A percentile compares a stretch with the other conserved stretches of the same genome.
phyloP scores from a whole-genome alignment of 2,113 vertebrate species.

The Alces alces region DNA sequence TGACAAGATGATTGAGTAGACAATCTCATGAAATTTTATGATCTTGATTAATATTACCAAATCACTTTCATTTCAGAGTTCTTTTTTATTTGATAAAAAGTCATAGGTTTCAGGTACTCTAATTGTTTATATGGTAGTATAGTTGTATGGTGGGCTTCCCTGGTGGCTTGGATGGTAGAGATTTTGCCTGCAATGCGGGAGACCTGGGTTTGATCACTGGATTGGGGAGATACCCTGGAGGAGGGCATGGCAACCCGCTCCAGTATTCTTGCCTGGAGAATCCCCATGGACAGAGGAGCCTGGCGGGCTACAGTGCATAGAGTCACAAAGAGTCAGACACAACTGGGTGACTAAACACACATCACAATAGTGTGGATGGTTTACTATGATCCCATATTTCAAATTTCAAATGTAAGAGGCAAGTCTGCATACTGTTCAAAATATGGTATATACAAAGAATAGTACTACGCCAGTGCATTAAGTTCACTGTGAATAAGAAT shows the following conservation, averaged over 20 bases:
- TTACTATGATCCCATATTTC: neutral
- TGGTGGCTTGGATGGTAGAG: neutral
- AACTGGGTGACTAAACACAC: neutral
- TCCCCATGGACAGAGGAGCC: neutral
- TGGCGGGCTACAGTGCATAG: rapidly evolving
- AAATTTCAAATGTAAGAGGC: neutral
- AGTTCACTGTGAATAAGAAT: neutral
- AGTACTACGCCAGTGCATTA: neutral
- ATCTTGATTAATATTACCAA: neutral
- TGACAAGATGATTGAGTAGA: neutral
- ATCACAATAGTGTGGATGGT: neutral
- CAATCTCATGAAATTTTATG: neutral
- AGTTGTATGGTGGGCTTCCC: neutral
- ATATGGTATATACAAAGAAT: neutral
- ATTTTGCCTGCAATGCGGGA: neutral
- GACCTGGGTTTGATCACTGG: neutral
- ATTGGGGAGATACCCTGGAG: neutral
- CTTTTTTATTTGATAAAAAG: neutral
- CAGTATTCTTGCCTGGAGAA: neutral
- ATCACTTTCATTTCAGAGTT: neutral
- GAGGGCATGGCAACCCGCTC: neutral
- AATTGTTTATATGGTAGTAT: neutral
- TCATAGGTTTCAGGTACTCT: neutral
- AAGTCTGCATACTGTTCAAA: neutral
- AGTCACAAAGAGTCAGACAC: neutral